These are phyloP conservation scores for Macrobrachium nipponense DNA, from an alignment of 1,140 invertebrate species.

Conservation along the genomic window DNA sequence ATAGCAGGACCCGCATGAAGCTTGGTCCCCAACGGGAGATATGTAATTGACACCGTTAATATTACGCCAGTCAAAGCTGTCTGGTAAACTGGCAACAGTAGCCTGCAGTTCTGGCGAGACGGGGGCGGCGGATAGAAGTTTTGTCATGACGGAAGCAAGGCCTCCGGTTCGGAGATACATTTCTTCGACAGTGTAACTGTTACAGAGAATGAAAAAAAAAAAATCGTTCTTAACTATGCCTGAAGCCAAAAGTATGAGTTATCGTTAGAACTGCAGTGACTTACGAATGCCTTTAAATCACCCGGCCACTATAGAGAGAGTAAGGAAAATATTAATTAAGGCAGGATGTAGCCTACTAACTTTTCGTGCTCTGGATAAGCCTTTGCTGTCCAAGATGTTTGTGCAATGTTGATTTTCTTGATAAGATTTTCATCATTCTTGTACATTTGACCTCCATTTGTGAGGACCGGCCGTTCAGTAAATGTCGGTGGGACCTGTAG, in stretches of 20 bases:
- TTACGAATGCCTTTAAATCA: too few relatives aligned
- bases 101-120: constrained; percentile 28
- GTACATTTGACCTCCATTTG: constrained; percentile 22
- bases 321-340: not conserved
- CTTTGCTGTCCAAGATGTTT: constrained; percentile 69
- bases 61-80: constrained; percentile 73
- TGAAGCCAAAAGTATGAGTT: too few relatives aligned
- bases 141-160: not conserved
- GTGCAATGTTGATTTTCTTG: constrained; percentile 68
- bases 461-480: not conserved
- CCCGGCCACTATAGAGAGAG: too few relatives aligned
- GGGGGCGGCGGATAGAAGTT: constrained; percentile 16
- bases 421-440: constrained; percentile 66
- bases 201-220: too few relatives aligned
- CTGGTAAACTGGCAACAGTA: constrained; percentile 67
- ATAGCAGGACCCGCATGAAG: constrained; percentile 72
- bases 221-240: too few relatives aligned
- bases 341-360: constrained; percentile 9
- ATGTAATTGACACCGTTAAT: constrained; percentile 71
- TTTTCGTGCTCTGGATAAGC: constrained; percentile 68
- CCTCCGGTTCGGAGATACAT: constrained; percentile 68
- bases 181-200: constrained; percentile 67
- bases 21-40: constrained; percentile 69
- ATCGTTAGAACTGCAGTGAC: too few relatives aligned
- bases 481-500: not conserved